A percentile compares a stretch with the other conserved stretches of the same genome.
These are phyloP conservation scores for Tragelaphus oryx DNA, from an alignment of 2,797 vertebrate genomes.

Conservation along the genomic window DNA sequence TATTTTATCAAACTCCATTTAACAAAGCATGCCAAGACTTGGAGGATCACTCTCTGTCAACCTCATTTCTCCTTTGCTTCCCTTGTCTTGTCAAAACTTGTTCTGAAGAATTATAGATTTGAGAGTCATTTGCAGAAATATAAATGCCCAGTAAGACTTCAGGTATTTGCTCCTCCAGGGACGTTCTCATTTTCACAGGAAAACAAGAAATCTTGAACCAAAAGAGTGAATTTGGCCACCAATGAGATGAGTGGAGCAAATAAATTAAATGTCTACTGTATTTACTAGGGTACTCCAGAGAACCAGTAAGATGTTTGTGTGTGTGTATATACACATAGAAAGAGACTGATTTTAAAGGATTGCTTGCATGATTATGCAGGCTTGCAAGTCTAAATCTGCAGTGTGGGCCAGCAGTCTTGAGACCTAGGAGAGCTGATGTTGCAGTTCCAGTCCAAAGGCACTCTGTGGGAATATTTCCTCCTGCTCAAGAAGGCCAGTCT, in stretches of 20 bases:
- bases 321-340: not conserved
- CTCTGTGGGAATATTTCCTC: not conserved
- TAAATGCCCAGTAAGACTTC: not conserved
- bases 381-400: not conserved
- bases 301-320: not conserved
- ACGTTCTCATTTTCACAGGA: constrained; percentile 3
- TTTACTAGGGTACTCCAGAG: not conserved
- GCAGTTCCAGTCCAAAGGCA: not conserved
- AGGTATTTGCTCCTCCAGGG: not conserved
- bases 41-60: not conserved
- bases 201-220: not conserved
- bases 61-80: not conserved
- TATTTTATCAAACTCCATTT: constrained; percentile 46
- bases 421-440: not conserved
- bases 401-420: not conserved
- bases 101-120: not conserved
- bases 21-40: not conserved
- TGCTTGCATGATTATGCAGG: not conserved
- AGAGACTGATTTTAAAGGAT: not conserved
- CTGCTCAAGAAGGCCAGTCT: not conserved
- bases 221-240: not conserved
- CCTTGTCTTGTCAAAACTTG: not conserved
- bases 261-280: not conserved
- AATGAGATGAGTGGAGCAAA: not conserved
- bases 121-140: constrained; percentile 2